Percentiles rank a stretch among this genome's conserved stretches.
Conservation (phyloP, 2,797 vertebrate species). For the Fratercula arctica region DNA sequence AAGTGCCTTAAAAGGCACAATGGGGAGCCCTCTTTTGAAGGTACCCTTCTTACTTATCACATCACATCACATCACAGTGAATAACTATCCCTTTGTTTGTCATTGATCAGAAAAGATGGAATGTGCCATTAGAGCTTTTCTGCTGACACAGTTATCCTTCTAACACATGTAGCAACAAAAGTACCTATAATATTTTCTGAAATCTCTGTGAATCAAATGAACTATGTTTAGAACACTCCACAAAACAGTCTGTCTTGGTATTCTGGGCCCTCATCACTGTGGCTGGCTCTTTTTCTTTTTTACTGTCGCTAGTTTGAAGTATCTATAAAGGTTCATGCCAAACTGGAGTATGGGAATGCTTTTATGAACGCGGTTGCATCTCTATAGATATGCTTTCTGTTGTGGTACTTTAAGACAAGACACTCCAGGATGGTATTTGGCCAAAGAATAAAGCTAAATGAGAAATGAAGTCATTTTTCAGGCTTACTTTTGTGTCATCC, state of each 20-base stretch:
- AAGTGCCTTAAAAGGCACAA: background rate
- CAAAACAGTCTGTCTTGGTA: background rate
- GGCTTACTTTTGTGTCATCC: background rate
- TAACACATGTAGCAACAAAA: background rate
- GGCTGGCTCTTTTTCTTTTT: background rate
- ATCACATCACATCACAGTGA: background rate
- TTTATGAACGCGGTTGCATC: slow-evolving; percentile 83
- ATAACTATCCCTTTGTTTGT: background rate
- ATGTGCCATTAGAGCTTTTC: background rate
- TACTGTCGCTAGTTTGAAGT: slow-evolving; percentile 71
- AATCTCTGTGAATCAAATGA: background rate
- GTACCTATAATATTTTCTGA: background rate
- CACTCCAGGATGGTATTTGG: slow-evolving; percentile 78
- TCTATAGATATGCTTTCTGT: slow-evolving; percentile 82
- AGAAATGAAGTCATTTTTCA: slow-evolving; percentile 2
- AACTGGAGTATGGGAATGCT: slow-evolving; percentile 80
- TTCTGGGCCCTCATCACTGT: background rate
- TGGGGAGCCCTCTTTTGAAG: background rate
- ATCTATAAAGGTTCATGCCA: slow-evolving; percentile 84
- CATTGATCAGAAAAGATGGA: background rate
- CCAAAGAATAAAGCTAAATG: slow-evolving; percentile 81
- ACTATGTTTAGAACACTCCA: background rate
- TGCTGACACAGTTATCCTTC: background rate
- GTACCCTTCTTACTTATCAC: background rate
- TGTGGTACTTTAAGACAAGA: slow-evolving; percentile 82